Percentiles rank a stretch among this genome's conserved stretches.
Conservation (phyloP, 2,113 vertebrate genomes). For the Sinocyclocheilus rhinocerous region DNA sequence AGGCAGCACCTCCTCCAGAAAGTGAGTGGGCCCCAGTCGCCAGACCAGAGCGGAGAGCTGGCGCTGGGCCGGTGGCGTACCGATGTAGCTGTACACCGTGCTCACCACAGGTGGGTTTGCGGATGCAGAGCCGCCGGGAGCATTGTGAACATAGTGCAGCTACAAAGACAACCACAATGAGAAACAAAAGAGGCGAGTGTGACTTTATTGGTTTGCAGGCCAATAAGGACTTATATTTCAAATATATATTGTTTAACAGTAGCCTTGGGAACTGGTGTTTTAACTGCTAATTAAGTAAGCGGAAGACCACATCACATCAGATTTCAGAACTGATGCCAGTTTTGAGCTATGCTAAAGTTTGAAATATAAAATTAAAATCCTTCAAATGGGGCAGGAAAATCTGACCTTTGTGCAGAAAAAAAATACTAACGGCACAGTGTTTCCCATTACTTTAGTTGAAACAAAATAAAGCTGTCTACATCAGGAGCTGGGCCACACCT, state of each 20-base stretch:
- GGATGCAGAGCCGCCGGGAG: slow-evolving; percentile 90
- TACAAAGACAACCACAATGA: slow-evolving; percentile 57
- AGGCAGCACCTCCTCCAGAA: slow-evolving; percentile 94
- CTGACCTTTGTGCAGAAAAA: too few relatives aligned
- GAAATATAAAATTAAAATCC: too few relatives aligned
- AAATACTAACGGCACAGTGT: neutral
- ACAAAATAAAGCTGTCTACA: neutral
- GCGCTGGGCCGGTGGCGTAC: slow-evolving; percentile 91
- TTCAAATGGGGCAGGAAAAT: too few relatives aligned
- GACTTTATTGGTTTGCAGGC: neutral
- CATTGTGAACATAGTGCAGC: slow-evolving; percentile 96
- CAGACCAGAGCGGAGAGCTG: slow-evolving; percentile 90
- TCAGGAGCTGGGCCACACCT: slow-evolving; percentile 75
- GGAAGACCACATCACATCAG: neutral
- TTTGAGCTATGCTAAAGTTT: neutral
- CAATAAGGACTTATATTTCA: too few relatives aligned
- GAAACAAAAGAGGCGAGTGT: neutral
- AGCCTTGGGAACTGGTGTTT: neutral
- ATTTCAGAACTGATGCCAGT: neutral
- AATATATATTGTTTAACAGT: neutral
- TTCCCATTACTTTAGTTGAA: neutral
- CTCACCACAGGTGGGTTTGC: slow-evolving; percentile 92
- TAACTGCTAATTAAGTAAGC: neutral
- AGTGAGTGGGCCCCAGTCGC: slow-evolving; percentile 93
- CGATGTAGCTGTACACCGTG: slow-evolving; percentile 90